Base-by-base conservation (phyloP, 2,113 vertebrate species). In the Saguinus imperator region DNA sequence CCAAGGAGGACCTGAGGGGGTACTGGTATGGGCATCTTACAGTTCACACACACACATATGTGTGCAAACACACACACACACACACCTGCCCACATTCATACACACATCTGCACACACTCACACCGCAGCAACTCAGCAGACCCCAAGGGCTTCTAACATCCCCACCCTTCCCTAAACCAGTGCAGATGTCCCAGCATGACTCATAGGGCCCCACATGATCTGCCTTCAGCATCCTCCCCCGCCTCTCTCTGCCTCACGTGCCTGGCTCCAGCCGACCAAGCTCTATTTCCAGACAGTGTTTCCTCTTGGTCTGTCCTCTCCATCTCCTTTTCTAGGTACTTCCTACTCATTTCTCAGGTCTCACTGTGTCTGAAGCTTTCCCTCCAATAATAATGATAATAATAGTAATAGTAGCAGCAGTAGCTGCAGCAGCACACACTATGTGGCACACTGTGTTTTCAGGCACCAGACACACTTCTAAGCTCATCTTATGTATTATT, bases 1-100 rank as follows among this genome's bases (percentile, higher is more conserved):
- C 17, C 68, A 23, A 16, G 35, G 40, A 27, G n/a, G 35, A 25
- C 1, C 64, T 55, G 43, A 52, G 52, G 21, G 50, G 58, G 25
- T 35, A 25, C 18, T 9, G 4, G 58, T 13, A 1, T 4, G 3
- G 73, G 32, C 35, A 12, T 11, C 43, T 72, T 16, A 2, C 0
- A 9, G 37, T 10, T 55, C 64, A 48, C 61, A 64, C 27, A 32
- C 61, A 32, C 6, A 5, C 61, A 37, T 25, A 3, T 55, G 1
- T 52, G 50, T 5, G 4, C 50, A 52, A 52, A 52, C 52, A 17
- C 50, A 52, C 50, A 37, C 32, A 37, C 32, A 4, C 64, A 45
- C 0, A 20, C 0, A 12, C 61, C 57, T 57, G 57, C 21, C 8
- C 57, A 58, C 57, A 23, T 58, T 58, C 57, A 58, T 58, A 58